Conservation (phyloP, 1,140 invertebrate genomes). For the Babylonia areolata region DNA sequence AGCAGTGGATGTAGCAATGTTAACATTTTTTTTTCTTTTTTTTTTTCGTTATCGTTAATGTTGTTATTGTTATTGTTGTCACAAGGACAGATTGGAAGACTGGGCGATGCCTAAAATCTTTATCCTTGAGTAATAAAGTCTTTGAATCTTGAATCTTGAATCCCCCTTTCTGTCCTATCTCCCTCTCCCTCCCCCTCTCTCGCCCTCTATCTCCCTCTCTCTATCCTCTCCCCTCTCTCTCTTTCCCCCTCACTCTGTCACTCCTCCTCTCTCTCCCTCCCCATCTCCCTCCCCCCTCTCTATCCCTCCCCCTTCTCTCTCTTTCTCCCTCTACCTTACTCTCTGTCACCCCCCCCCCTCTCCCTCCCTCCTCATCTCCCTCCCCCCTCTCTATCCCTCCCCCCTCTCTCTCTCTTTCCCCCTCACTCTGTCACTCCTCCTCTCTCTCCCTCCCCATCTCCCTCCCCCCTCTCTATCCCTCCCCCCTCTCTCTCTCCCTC, state of each 20-base stretch:
- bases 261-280: too few species aligned
- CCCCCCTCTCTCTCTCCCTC: neutral
- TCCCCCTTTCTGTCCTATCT: too few species aligned
- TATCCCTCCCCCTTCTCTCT: neutral
- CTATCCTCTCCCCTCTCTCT: neutral
- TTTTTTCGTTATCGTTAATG: too few species aligned
- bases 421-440: neutral
- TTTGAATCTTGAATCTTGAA: too few species aligned
- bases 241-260: neutral
- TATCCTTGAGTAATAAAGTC: too few species aligned
- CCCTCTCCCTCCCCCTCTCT: neutral
- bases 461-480: neutral
- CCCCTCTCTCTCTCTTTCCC: neutral
- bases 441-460: neutral
- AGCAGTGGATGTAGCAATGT: too few species aligned
- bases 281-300: neutral
- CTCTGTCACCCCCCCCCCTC: neutral
- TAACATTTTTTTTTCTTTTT: too few species aligned
- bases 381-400: too few species aligned
- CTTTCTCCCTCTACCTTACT: neutral
- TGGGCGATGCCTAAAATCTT: too few species aligned
- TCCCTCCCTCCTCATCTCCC: too few species aligned
- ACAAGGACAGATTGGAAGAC: too few species aligned
- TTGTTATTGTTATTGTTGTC: too few species aligned
- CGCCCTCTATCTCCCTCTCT: neutral